Percentiles rank a stretch among this genome's conserved stretches.
Conservation (phyloP, 2,888 invertebrate species). For the Plebejus anna region DNA sequence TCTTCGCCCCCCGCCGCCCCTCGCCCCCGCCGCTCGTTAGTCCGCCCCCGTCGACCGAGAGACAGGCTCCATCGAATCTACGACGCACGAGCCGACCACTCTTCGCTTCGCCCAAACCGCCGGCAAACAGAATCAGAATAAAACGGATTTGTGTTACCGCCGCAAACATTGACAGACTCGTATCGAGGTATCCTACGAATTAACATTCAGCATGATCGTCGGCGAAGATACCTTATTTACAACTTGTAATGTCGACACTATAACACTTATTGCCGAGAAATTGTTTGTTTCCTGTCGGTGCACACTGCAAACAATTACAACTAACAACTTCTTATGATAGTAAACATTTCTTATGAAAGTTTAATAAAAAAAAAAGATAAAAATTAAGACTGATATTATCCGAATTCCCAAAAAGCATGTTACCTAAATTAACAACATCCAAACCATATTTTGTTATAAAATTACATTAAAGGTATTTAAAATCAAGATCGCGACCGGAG, state of each 20-base stretch:
- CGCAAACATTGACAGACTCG: conserved; percentile 49
- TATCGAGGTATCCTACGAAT: conserved; percentile 2
- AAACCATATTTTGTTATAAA: background rate
- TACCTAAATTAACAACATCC: background rate
- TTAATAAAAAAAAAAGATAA: background rate
- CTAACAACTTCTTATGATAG: too few relatives aligned
- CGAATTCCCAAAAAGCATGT: background rate
- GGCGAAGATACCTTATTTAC: background rate
- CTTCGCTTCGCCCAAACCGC: conserved; percentile 71
- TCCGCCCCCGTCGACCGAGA: conserved; percentile 78
- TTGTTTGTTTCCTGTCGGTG: background rate
- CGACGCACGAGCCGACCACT: conserved; percentile 77
- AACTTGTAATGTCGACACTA: background rate
- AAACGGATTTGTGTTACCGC: conserved; percentile 64
- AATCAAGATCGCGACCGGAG: conserved; percentile 4
- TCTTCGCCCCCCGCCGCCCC: conserved; percentile 62
- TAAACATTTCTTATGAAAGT: background rate
- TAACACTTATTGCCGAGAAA: background rate
- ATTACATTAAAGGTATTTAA: background rate
- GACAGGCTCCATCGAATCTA: conserved; percentile 79
- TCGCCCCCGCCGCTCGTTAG: conserved; percentile 58
- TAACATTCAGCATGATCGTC: conserved; percentile 2
- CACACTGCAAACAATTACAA: background rate
- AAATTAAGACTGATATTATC: background rate
- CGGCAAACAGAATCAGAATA: conserved; percentile 76